These are phyloP conservation scores for Cheilinus undulatus DNA, from an alignment of 2,113 vertebrate genomes.

Conservation along the genomic window DNA sequence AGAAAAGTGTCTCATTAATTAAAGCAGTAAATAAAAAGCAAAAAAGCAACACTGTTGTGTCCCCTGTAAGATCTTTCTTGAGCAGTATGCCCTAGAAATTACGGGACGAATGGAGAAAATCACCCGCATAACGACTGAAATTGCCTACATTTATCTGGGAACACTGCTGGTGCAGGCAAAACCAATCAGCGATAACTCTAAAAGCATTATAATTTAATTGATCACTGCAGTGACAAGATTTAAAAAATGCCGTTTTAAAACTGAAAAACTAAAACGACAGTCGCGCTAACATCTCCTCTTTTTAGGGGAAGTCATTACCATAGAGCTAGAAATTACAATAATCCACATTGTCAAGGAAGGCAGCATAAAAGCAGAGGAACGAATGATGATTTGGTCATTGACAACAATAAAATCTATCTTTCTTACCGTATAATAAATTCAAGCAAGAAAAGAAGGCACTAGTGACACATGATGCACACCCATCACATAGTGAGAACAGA, in stretches of 20 bases:
- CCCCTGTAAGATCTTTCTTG: too few relatives aligned
- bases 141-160: neutral
- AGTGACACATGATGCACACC: neutral
- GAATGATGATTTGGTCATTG: neutral
- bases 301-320: neutral
- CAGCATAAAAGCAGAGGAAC: constrained; percentile 6
- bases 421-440: neutral
- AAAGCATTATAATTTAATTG: neutral
- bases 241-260: too few relatives aligned
- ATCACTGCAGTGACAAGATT: too few relatives aligned
- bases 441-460: neutral
- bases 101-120: too few relatives aligned
- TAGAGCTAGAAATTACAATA: accelerated
- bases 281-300: neutral
- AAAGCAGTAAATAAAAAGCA: neutral
- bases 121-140: too few relatives aligned
- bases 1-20: neutral
- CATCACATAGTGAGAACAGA: neutral
- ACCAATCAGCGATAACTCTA: neutral
- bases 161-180: neutral
- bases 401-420: constrained; percentile 13
- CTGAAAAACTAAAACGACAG: too few relatives aligned
- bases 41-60: neutral
- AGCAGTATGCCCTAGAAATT: neutral
- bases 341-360: neutral